Base-by-base conservation (phyloP, 2,888 invertebrate species). In the Amblyjoppa fuscipennis region DNA sequence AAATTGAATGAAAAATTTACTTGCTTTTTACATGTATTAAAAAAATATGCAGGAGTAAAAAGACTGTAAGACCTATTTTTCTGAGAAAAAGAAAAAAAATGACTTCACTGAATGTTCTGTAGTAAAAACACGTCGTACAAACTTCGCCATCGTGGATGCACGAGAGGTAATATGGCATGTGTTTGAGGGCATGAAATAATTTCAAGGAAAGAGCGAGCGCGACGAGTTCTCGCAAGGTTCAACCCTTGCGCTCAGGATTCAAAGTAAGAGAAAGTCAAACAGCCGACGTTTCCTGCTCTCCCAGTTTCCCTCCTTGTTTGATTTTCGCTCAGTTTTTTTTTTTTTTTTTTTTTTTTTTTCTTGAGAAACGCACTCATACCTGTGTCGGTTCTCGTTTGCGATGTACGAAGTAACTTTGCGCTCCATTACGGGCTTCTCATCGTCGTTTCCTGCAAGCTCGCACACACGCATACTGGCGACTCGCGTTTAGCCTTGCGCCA, bases 201-300 rank as follows among this genome's bases (percentile, higher is more conserved):
- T 75, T 64, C 41, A 49, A 77, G 61, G 34, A 45, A 20, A 78
- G 71, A 82, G 64, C 38, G 68, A 80, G 84, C 71, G 74, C 53
- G 76, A 56, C 66, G 71, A 85, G 74, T 56, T 81, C 45, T 51
- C 25, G 68, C 59, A 70, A 61, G 51, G 75, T 79, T 53, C 51
- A 28, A 76, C 20, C 31, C 20, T 82, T 31, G 49, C 64, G 69
- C 77, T 74, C 34, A 53, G 74, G 41, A 78, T 81, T 69, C 69
- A 84, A 84, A 73, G 74, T 75, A 69, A 77, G 69, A 76, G 76
- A 66, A 87, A 79, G 86, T 84, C 79, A 84, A 85, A 87, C 82
- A 83, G 77, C 16, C 56, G 51, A 59, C 45, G 41, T 51, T 61
- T 84, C 64, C 31, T 51, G 77, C 61, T 79, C 61, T 82, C 79